Conservation (phyloP, 2,797 vertebrate species). For the Gorsachius magnificus region DNA sequence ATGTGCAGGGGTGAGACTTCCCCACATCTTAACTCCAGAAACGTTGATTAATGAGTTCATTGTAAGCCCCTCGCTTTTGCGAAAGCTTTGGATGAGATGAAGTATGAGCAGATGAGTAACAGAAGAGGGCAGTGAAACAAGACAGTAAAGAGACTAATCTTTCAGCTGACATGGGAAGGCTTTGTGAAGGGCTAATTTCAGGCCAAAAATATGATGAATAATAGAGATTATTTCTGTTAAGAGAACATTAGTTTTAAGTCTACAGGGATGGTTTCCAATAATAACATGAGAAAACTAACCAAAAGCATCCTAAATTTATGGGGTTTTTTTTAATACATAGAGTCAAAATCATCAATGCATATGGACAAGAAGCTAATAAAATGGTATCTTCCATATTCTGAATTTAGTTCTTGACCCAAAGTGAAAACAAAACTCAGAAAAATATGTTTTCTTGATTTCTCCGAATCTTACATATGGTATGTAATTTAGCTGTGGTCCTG, state of each 20-base stretch:
- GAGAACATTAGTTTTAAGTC: constrained; percentile 31
- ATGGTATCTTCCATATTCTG: background rate
- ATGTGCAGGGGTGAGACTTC: constrained; percentile 18
- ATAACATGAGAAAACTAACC: constrained; percentile 18
- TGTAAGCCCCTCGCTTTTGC: background rate
- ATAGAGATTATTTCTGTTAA: constrained; percentile 40
- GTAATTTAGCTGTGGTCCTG: background rate
- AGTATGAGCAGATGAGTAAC: constrained; percentile 42
- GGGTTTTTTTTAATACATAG: background rate
- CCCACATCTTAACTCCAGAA: constrained; percentile 41
- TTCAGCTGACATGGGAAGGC: constrained; percentile 10
- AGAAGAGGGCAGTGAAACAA: constrained; percentile 54
- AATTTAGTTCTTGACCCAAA: background rate
- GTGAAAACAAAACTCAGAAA: background rate
- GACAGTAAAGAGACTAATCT: constrained; percentile 15
- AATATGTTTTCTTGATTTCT: background rate
- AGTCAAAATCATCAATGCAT: background rate
- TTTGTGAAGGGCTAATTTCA: constrained; percentile 24
- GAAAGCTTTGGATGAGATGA: constrained; percentile 5
- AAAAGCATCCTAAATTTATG: background rate
- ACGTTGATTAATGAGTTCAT: background rate
- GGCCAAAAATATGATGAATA: constrained; percentile 32
- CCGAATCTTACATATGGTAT: background rate
- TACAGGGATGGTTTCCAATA: constrained; percentile 17
- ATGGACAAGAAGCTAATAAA: background rate